Evolutionary conservation across 2,113 vertebrate genomes (phyloP).

Genomic region (Numida meleagris): DNA sequence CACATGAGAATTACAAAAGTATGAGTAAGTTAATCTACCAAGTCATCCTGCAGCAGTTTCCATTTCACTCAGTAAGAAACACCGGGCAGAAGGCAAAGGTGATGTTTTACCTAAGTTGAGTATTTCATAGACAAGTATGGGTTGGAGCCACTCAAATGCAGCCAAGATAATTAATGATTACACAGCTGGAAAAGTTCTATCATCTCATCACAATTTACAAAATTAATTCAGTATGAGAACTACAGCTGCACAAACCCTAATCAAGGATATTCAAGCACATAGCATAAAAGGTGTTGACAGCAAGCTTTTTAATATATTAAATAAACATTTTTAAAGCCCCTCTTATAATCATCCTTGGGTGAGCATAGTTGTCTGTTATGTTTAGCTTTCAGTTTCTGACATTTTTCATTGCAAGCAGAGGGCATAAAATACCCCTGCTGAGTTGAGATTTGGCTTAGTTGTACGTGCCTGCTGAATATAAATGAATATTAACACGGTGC

Average conservation of each 20-base stretch:
- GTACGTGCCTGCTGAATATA: background rate
- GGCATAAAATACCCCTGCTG: background rate
- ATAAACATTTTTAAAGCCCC: conserved; percentile 48
- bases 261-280: conserved; percentile 59
- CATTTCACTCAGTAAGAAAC: background rate
- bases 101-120: conserved; percentile 23
- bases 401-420: background rate
- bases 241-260: conserved; percentile 60
- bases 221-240: conserved; percentile 64
- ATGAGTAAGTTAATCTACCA: background rate
- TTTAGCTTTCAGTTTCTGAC: conserved; percentile 43
- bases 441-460: background rate
- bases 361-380: background rate
- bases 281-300: conserved; percentile 60
- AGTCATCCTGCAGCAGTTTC: background rate
- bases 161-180: conserved; percentile 72
- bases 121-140: conserved; percentile 37
- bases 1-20: background rate
- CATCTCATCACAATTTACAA: conserved; percentile 60
- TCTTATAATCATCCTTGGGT: conserved; percentile 35
- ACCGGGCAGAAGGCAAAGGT: background rate
- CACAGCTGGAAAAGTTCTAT: conserved; percentile 70
- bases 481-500: background rate
- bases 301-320: conserved; percentile 35
- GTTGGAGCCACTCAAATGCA: conserved; percentile 51